A percentile compares a stretch with the other conserved stretches of the same genome.
These are phyloP conservation scores for Eurypyga helias DNA, from an alignment of 2,113 vertebrate genomes.

Conservation along the genomic window DNA sequence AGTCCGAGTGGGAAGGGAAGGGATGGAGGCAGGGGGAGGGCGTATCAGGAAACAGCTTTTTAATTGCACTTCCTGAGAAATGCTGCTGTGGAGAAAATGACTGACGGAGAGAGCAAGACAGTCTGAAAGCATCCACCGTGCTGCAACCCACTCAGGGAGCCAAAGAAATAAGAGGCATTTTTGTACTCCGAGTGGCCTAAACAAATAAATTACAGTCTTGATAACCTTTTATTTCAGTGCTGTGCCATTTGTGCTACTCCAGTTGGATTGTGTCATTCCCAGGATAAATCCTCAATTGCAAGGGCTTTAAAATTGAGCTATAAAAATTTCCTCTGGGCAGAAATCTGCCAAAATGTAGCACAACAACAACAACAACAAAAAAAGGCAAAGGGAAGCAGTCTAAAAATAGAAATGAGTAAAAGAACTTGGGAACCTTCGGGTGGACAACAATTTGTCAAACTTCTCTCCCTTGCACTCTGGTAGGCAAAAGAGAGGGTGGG, in stretches of 20 bases:
- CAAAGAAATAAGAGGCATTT: constrained; percentile 48
- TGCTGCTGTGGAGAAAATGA: constrained; percentile 37
- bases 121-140: constrained; percentile 13
- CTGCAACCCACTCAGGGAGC: not conserved
- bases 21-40: not conserved
- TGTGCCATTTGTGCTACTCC: constrained; percentile 51
- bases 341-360: constrained; percentile 62
- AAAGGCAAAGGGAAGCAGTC: not conserved
- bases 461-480: not conserved
- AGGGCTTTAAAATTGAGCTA: constrained; percentile 65
- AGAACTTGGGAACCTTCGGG: constrained; percentile 12
- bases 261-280: constrained; percentile 51
- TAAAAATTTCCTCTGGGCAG: constrained; percentile 71
- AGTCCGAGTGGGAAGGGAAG: not conserved
- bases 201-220: constrained; percentile 71
- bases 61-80: not conserved
- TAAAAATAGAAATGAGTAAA: constrained; percentile 58
- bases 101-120: not conserved
- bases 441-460: constrained; percentile 21
- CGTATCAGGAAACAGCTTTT: not conserved
- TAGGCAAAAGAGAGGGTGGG: not conserved
- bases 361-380: constrained; percentile 31
- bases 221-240: constrained; percentile 63
- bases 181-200: constrained; percentile 64
- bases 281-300: constrained; percentile 69